Conservation (phyloP, 2,797 vertebrate genomes). For the Octomys mimax region DNA sequence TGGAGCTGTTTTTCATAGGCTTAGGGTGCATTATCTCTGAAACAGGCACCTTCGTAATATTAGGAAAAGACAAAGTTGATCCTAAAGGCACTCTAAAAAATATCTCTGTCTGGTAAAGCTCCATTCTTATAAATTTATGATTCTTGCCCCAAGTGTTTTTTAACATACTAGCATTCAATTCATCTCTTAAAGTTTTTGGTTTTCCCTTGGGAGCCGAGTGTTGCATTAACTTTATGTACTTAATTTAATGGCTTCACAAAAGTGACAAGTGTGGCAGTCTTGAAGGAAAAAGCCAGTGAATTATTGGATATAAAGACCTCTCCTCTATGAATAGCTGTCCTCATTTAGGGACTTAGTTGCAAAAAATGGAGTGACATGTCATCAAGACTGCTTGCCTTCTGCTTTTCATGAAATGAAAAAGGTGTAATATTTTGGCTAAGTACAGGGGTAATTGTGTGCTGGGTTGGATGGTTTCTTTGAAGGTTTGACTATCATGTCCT, state of each 20-base stretch:
- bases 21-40: not conserved
- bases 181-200: conserved; percentile 54
- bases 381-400: not conserved
- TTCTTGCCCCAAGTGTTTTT: conserved; percentile 60
- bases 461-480: not conserved
- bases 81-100: conserved; percentile 56
- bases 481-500: conserved; percentile 39
- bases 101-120: not conserved
- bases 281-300: not conserved
- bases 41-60: conserved; percentile 1
- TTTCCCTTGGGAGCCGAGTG: conserved; percentile 2
- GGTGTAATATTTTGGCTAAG: not conserved
- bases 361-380: not conserved
- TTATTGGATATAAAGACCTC: not conserved
- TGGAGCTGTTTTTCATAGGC: conserved; percentile 48
- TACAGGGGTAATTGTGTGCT: not conserved
- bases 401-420: not conserved
- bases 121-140: not conserved
- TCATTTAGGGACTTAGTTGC: not conserved
- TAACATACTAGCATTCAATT: conserved; percentile 1
- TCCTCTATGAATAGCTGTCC: not conserved
- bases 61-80: not conserved
- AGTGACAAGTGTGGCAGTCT: not conserved
- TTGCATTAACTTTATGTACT: conserved; percentile 22
- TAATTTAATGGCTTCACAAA: conserved; percentile 22